Evolutionary conservation across 2,888 invertebrate species (phyloP), one percentile per base, ranked within the genome.

Genomic region (Phania funesta): DNA sequence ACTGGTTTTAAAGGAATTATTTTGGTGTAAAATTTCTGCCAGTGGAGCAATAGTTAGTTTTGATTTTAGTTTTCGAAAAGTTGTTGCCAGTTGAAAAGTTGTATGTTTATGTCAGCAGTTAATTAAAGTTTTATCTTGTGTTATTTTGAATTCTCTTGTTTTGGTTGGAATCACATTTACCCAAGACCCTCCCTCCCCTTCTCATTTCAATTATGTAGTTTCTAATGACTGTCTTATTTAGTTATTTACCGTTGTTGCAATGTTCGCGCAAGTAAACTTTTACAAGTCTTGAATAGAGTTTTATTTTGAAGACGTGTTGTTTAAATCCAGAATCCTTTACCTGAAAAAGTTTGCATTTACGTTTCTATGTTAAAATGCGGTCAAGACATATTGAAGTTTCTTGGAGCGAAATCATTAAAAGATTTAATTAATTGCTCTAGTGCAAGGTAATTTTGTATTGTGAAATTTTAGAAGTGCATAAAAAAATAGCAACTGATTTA

Each of bases 41-140:
- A 29, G n/a, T n/a, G 11, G 26, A 54, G 13, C 16, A 50, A 24
- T 18, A 24, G 24, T 56, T 64, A 29, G 8, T 56, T 56, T 46
- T 46, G 22, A 32, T 65, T 65, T 26, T 18, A 50, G 26, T 52
- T 62, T 52, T 58, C 3, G 18, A 67, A 29, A 16, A 54, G 9
- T 44, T 18, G 26, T 29, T 64, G n/a, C 11, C 5, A n/a, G 24
- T 50, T 58, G 38, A 56, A 46, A 65, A 78, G 64, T 78, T 78
- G 35, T 44, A 52, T 48, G 32, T 71, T 65, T 58, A 50, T 24
- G 29, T 65, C 65, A 62, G 79, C 60, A 67, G 79, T 79, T 79
- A 79, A 79, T 79, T 79, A 79, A 79, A 65, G 44, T 67, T 73
- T 41, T 62, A 7, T 22, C 22, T 46, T 56, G 4, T 35, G 13